Base-by-base conservation (phyloP, 1,140 invertebrate species). In the Drosophila jambulina region DNA sequence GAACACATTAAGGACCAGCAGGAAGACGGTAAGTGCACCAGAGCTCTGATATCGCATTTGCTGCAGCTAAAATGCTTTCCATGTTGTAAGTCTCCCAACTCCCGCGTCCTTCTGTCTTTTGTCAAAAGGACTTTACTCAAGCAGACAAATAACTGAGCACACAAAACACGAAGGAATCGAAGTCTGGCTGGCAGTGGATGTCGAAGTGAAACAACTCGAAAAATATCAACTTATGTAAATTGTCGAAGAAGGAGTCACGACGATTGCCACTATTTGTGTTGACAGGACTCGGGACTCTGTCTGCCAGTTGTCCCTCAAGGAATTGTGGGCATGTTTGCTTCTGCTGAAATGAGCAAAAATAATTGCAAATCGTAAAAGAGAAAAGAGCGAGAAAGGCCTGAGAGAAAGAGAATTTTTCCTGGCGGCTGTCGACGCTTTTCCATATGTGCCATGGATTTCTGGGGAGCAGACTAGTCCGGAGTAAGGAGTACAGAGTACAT, bases 191-290 rank as follows among this genome's bases (percentile, higher is more conserved):
- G 23, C n/a, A n/a, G 49, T 13, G 53, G 43, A 32, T 57, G 49
- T 61, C 46, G 34, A 53, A 45, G 64, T 46, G 40, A 79, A 83
- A 75, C 80, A 75, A 75, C 80, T 86, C 61, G 83, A 70, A 84
- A 88, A 84, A 84, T 90, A 88, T 88, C 85, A 86, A 86, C 82
- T 88, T 88, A 88, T 88, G 84, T 84, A 88, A 88, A 88, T 88
- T 80, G 72, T 75, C 53, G 71, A 65, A 57, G 62, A 65, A 80
- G 68, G 57, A 58, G 60, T 49, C 54, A 38, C 42, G 48, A 32
- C 48, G 67, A 76, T 79, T 82, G 57, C 36, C 68, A 74, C 78
- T 78, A 77, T 46, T 40, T 76, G 60, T 76, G 71, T 51, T 65
- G 68, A 56, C 63, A 63, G 54, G 43, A 77, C 74, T 71, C 59